Percentiles rank a stretch among this genome's conserved stretches.
These are phyloP conservation scores for Cepaea hortensis DNA, from an alignment of 2,888 invertebrate genomes.

Conservation along the genomic window DNA sequence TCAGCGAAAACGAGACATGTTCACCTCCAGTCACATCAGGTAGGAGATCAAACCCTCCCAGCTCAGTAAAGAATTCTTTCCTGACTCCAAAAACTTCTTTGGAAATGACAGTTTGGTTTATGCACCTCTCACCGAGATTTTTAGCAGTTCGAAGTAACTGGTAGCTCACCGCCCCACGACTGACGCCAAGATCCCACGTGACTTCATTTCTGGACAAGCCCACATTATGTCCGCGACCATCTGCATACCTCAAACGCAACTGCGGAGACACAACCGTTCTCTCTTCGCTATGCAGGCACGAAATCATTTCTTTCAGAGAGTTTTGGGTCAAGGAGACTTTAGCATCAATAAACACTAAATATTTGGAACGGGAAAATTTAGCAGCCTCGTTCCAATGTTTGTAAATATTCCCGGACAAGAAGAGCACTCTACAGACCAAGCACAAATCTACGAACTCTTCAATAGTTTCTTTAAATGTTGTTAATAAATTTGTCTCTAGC, in stretches of 20 bases:
- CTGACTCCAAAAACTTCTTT: constrained; percentile 37
- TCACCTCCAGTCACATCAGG: constrained; percentile 25
- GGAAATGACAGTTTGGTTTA: constrained; percentile 35
- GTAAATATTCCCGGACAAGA: constrained; percentile 33
- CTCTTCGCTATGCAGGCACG: background rate
- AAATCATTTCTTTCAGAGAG: constrained; percentile 25
- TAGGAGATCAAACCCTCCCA: constrained; percentile 28
- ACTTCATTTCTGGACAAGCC: constrained; percentile 31
- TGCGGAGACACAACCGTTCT: constrained; percentile 34
- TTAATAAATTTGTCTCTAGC: background rate
- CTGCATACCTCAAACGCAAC: background rate
- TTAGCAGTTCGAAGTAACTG: background rate
- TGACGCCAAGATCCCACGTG: constrained; percentile 26
- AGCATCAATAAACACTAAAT: constrained; percentile 34
- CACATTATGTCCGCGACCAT: background rate
- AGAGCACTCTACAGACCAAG: constrained; percentile 17
- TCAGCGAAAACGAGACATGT: constrained; percentile 31
- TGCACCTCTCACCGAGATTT: background rate
- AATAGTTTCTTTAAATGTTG: background rate
- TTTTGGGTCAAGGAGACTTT: background rate
- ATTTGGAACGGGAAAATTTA: constrained; percentile 3
- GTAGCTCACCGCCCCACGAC: background rate
- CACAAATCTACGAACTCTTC: constrained; percentile 34
- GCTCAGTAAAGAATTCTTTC: constrained; percentile 11
- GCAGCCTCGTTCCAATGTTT: constrained; percentile 38